Conservation (phyloP, 2,888 invertebrate genomes). For the Hylaea fasciaria region DNA sequence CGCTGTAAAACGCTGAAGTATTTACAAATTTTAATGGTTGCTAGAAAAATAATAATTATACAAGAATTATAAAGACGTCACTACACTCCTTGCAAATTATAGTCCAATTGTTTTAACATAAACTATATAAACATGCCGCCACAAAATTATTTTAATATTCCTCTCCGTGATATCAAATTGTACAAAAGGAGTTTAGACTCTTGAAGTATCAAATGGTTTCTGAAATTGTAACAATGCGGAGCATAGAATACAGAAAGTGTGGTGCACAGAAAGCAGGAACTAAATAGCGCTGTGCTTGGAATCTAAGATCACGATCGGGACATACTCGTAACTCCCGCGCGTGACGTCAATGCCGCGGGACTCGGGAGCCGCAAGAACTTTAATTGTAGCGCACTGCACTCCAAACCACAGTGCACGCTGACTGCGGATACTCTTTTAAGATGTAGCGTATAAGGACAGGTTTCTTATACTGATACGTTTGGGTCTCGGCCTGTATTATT, state of each 20-base stretch:
- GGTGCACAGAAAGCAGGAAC: constrained; percentile 34
- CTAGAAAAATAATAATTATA: no score
- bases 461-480: no score
- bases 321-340: constrained; percentile 74
- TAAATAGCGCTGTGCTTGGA: constrained; percentile 36
- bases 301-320: constrained; percentile 62
- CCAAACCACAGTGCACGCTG: not conserved
- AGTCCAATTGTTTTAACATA: no score
- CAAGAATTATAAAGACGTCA: no score
- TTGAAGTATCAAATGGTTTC: constrained; percentile 29
- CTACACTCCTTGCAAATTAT: no score
- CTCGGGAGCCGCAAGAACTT: constrained; percentile 63
- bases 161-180: not conserved
- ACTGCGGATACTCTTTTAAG: no score
- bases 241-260: constrained; percentile 27
- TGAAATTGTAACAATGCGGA: constrained; percentile 37
- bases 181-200: constrained; percentile 20
- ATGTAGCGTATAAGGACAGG: no score
- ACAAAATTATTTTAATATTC: constrained; percentile 7
- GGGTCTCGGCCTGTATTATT: no score
- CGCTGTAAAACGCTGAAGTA: no score
- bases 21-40: no score
- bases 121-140: not conserved
- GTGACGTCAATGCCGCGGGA: constrained; percentile 61
- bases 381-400: constrained; percentile 64